phyloP scores from a whole-genome alignment of 2,113 vertebrate genomes.

The Amphiprion percula region DNA sequence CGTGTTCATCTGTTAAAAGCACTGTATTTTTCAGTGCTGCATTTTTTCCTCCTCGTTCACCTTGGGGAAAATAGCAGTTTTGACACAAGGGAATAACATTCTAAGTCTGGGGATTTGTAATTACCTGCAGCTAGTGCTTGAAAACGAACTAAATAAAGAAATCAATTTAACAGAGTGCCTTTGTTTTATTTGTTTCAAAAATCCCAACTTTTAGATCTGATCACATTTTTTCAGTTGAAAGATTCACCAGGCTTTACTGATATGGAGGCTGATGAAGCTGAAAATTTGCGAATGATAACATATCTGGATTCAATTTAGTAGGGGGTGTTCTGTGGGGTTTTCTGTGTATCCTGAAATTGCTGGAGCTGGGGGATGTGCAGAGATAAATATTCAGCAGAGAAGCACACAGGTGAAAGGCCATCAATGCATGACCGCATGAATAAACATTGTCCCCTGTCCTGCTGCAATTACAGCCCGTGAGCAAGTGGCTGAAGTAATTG shows the following conservation, averaged over 20 bases:
- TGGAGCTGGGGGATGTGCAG: slow-evolving; percentile 61
- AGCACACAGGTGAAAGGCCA: slow-evolving; percentile 78
- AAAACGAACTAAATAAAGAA: slow-evolving; percentile 62
- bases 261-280: slow-evolving; percentile 4
- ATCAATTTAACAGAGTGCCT: slow-evolving; percentile 16
- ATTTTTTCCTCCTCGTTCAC: slow-evolving; percentile 12
- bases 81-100: slow-evolving; percentile 12
- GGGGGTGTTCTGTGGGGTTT: slow-evolving; percentile 32
- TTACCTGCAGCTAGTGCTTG: slow-evolving; percentile 2
- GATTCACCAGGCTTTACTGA: slow-evolving; percentile 8
- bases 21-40: slow-evolving; percentile 25
- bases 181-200: slow-evolving; percentile 13
- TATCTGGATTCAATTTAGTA: slow-evolving; percentile 37
- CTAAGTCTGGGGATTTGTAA: slow-evolving; percentile 12
- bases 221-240: slow-evolving; percentile 8
- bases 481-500: slow-evolving; percentile 82
- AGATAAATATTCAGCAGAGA: slow-evolving; percentile 82
- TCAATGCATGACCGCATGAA: slow-evolving; percentile 77
- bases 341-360: slow-evolving; percentile 45
- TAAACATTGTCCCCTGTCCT: slow-evolving; percentile 78
- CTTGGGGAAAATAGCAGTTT: neutral
- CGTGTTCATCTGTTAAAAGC: slow-evolving; percentile 56
- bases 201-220: neutral
- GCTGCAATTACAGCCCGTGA: slow-evolving; percentile 82
- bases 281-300: slow-evolving; percentile 11